These are phyloP conservation scores for Amiota mariae DNA, from an alignment of 2,888 invertebrate genomes.

Conservation along the genomic window DNA sequence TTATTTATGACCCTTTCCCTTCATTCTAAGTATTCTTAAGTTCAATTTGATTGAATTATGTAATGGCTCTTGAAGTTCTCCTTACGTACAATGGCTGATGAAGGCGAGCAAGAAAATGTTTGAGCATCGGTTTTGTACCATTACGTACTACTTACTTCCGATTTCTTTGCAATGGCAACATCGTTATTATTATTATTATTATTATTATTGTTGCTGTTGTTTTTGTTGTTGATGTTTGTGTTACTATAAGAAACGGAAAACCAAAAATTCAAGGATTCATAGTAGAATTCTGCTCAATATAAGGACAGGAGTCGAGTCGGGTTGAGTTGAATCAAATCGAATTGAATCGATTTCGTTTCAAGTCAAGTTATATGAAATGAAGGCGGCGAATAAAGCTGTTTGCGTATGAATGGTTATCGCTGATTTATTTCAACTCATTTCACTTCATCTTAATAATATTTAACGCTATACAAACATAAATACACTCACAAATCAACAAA, in stretches of 20 bases:
- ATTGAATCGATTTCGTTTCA: too few relatives aligned
- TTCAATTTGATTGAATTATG: constrained; percentile 20
- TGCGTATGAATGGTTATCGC: too few relatives aligned
- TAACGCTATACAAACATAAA: too few relatives aligned
- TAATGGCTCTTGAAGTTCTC: not conserved
- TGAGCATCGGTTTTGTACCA: not conserved
- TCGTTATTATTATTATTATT: not conserved
- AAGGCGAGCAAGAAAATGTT: not conserved
- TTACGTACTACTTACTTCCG: constrained; percentile 4
- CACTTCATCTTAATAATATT: too few relatives aligned
- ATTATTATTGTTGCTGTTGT: not conserved
- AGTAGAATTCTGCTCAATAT: too few relatives aligned
- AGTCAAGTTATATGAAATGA: too few relatives aligned
- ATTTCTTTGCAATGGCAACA: not conserved
- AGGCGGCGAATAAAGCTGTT: too few relatives aligned
- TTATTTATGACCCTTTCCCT: not conserved
- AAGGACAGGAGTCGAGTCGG: too few relatives aligned
- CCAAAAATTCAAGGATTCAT: not conserved
- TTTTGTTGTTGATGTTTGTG: constrained; percentile 6
- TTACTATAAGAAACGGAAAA: not conserved
- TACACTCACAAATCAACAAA: too few relatives aligned
- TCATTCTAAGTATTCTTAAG: not conserved
- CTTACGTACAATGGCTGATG: not conserved
- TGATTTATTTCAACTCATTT: too few relatives aligned
- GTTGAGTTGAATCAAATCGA: too few relatives aligned